phyloP scores from a whole-genome alignment of 2,888 invertebrate genomes.

The Pachliopta kotzebuea region DNA sequence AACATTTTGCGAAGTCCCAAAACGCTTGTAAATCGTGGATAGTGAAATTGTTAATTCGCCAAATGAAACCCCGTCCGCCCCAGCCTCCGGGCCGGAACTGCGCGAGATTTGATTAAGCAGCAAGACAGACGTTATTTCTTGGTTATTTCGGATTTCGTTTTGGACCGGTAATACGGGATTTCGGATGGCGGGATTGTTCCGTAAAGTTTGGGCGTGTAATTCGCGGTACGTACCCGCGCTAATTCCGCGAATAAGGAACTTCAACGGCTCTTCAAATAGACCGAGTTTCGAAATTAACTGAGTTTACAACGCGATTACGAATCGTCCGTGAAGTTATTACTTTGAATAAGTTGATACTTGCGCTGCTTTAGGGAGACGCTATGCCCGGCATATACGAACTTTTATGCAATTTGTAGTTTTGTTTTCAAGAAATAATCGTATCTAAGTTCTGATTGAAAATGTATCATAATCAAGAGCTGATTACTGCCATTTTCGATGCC shows the following conservation, averaged over 20 bases:
- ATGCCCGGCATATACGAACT: too few species aligned
- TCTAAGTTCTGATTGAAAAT: too few species aligned
- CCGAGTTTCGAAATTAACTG: constrained; percentile 27
- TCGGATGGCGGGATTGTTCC: constrained; percentile 25
- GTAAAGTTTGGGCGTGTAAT: constrained; percentile 29
- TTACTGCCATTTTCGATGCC: too few species aligned
- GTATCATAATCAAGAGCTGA: too few species aligned
- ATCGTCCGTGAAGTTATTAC: constrained; percentile 29
- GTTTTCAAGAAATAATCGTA: too few species aligned
- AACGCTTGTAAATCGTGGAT: constrained; percentile 60
- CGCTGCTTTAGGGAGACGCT: background rate
- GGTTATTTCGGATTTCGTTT: constrained; percentile 38
- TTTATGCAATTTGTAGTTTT: too few species aligned
- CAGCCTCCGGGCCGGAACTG: constrained; percentile 33
- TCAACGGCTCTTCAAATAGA: constrained; percentile 28
- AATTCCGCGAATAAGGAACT: constrained; percentile 28
- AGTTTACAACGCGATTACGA: constrained; percentile 30
- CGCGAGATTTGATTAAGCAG: constrained; percentile 75
- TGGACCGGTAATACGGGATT: constrained; percentile 33
- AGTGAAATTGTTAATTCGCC: constrained; percentile 68
- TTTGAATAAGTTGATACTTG: constrained; percentile 26
- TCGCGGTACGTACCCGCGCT: constrained; percentile 18
- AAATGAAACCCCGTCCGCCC: constrained; percentile 60
- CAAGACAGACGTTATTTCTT: constrained; percentile 64
- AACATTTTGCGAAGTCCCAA: constrained; percentile 51